These are phyloP conservation scores for Gymnothorax reevesii DNA, from an alignment of 2,797 vertebrate genomes.

Conservation along the genomic window DNA sequence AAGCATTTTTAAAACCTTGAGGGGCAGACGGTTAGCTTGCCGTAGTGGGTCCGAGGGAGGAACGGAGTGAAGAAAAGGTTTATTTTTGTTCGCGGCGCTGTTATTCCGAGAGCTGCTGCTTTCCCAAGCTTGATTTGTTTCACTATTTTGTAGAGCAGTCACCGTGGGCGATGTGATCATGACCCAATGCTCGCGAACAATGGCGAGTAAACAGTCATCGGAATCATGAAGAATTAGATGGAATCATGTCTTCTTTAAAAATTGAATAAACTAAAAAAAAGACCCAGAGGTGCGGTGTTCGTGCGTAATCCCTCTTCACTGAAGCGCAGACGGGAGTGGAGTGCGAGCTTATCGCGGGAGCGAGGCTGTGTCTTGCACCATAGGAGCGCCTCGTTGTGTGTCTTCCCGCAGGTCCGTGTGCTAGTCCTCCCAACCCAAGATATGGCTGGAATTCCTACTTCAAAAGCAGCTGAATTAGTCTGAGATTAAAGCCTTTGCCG, in stretches of 20 bases:
- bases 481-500: conserved; percentile 99
- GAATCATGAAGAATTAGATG: conserved; percentile 68
- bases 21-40: conserved; percentile 93
- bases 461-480: conserved; percentile 97
- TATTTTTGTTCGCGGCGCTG: conserved; percentile 76
- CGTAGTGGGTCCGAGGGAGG: conserved; percentile 92
- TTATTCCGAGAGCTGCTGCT: conserved; percentile 86
- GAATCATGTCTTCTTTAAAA: conserved; percentile 45
- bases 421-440: conserved; percentile 85
- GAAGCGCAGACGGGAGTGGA: conserved; percentile 61
- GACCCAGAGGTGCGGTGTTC: conserved; percentile 47
- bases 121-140: conserved; percentile 78
- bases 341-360: conserved; percentile 75
- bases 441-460: conserved; percentile 94
- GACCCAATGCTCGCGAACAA: conserved; percentile 85
- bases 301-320: conserved; percentile 72
- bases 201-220: conserved; percentile 68
- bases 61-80: conserved; percentile 88
- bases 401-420: conserved; percentile 78
- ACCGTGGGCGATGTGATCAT: conserved; percentile 98
- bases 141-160: conserved; percentile 87
- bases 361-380: conserved; percentile 72
- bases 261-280: conserved; percentile 52
- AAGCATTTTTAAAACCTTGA: conserved; percentile 98
- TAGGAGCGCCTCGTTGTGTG: conserved; percentile 72